Percentiles rank a stretch among this genome's conserved stretches.
These are phyloP conservation scores for Synanthedon andrenaeformis DNA, from an alignment of 2,888 invertebrate species.

Conservation along the genomic window DNA sequence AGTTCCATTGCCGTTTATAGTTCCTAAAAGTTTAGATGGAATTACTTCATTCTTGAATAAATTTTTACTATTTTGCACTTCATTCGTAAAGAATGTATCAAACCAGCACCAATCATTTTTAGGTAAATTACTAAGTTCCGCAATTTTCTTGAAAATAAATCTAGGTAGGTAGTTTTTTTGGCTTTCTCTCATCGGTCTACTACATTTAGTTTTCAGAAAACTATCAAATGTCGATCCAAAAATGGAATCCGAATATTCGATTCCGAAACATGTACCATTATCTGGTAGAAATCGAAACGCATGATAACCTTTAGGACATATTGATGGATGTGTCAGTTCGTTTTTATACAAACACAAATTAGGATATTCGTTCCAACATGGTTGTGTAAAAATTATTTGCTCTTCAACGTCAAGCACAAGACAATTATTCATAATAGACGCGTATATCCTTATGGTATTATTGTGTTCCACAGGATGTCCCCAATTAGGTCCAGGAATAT, in stretches of 20 bases:
- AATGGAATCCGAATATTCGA: slow-evolving; percentile 26
- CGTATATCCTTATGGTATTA: slow-evolving; percentile 17
- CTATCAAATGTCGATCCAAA: slow-evolving; percentile 29
- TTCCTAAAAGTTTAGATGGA: slow-evolving; percentile 15
- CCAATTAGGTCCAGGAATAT: slow-evolving; percentile 61
- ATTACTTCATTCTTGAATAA: not conserved
- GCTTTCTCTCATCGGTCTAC: slow-evolving; percentile 32
- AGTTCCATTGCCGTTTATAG: slow-evolving; percentile 40
- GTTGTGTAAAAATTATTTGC: slow-evolving; percentile 28
- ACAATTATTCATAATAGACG: slow-evolving; percentile 36
- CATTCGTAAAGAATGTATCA: slow-evolving; percentile 8
- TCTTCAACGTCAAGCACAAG: slow-evolving; percentile 36
- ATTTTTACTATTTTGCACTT: not conserved
- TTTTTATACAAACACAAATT: slow-evolving; percentile 52
- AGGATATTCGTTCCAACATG: slow-evolving; percentile 36
- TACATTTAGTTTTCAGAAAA: slow-evolving; percentile 31
- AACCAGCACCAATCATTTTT: slow-evolving; percentile 49
- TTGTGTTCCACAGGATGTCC: slow-evolving; percentile 24
- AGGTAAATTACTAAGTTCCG: slow-evolving; percentile 23
- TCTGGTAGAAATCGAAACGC: slow-evolving; percentile 41
- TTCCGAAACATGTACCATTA: slow-evolving; percentile 45
- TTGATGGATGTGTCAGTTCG: slow-evolving; percentile 35
- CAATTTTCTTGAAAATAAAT: slow-evolving; percentile 45
- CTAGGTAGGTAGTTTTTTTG: slow-evolving; percentile 22
- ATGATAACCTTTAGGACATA: slow-evolving; percentile 47